Evolutionary conservation across 2,888 invertebrate species (phyloP), one percentile per base, ranked within the genome.

Genomic region (Trissoscelio sp.): DNA sequence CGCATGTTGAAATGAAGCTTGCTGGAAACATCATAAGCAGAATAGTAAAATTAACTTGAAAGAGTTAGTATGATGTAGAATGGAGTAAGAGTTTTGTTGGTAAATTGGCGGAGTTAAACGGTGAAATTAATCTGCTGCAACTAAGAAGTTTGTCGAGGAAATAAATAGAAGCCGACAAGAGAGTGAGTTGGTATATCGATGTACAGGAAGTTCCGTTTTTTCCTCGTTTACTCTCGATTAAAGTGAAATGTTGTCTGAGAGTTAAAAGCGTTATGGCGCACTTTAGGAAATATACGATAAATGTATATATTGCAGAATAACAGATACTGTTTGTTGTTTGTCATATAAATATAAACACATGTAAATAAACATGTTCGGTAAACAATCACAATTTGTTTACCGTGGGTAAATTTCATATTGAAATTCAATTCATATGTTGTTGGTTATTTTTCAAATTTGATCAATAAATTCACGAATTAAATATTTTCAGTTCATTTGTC

Each of bases 181-280:
- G n/a, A 37, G 2, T 14, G 39, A 37, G 57, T 24, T 12, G 16
- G 5, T 48, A 4, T 16, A 42, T 42, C 39, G 16, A 42, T 14
- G 39, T 42, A 7, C 39, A 7, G 20, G 12, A 51, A 20, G 12
- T 20, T 58, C 12, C 22, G 37, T 39, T n/a, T 28, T 11, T 22
- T 37, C 14, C 9, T 34, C 31, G 20, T 12, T 58, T 28, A 58
- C 39, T 58, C 39, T 22, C 57, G 57, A 39, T 58, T 39, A 39
- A 39, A 58, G 39, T 37, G 57, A 58, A 39, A 58, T 28, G 22
- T 58, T 58, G 28, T 37, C 20, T 20, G 12, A 22, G 14, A 58
- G 22, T 58, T 39, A 22, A 58, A 58, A 24, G 7, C 12, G 24
- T 12, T 51, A 22, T 51, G 24, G 4, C 14, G 16, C 14, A 14